Conservation (phyloP, 2,797 vertebrate genomes). For the Amblyopsis hoosieri region DNA sequence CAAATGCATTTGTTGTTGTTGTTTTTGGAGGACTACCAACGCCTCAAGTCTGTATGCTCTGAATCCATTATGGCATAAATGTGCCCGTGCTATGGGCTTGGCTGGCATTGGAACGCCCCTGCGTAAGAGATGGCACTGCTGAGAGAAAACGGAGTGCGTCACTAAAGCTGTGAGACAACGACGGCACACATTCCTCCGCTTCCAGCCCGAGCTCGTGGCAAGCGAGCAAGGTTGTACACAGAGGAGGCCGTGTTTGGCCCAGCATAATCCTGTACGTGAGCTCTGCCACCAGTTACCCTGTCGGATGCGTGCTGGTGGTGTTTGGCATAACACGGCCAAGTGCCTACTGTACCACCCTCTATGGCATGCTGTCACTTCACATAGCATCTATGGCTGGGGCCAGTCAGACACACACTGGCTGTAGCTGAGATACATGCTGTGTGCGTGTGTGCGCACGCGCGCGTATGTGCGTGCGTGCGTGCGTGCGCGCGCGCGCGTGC, state of each 20-base stretch:
- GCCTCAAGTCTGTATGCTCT: constrained; percentile 25
- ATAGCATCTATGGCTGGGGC: constrained; percentile 38
- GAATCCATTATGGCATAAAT: constrained; percentile 39
- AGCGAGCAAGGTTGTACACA: constrained; percentile 2
- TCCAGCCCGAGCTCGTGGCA: constrained; percentile 38
- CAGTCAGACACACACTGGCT: constrained; percentile 39
- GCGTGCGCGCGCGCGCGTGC: not conserved
- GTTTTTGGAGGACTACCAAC: constrained; percentile 24
- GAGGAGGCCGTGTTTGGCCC: constrained; percentile 6
- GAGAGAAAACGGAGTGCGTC: constrained; percentile 67
- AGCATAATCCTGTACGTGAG: constrained; percentile 23
- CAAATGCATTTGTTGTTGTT: constrained; percentile 13
- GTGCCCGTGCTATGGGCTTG: constrained; percentile 33
- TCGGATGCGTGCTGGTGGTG: constrained; percentile 26
- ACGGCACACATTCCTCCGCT: constrained; percentile 54
- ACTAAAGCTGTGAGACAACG: constrained; percentile 53
- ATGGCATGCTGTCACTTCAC: constrained; percentile 49
- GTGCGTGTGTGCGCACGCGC: constrained; percentile 2
- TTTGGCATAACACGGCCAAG: constrained; percentile 35
- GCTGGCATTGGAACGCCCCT: constrained; percentile 40
- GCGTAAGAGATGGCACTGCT: constrained; percentile 53
- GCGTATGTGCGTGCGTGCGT: too few species aligned
- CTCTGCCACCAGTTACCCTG: constrained; percentile 31
- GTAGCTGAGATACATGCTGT: constrained; percentile 16
- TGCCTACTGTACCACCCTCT: constrained; percentile 26